phyloP scores from a whole-genome alignment of 2,888 invertebrate species.

The Crocallis elinguaria region DNA sequence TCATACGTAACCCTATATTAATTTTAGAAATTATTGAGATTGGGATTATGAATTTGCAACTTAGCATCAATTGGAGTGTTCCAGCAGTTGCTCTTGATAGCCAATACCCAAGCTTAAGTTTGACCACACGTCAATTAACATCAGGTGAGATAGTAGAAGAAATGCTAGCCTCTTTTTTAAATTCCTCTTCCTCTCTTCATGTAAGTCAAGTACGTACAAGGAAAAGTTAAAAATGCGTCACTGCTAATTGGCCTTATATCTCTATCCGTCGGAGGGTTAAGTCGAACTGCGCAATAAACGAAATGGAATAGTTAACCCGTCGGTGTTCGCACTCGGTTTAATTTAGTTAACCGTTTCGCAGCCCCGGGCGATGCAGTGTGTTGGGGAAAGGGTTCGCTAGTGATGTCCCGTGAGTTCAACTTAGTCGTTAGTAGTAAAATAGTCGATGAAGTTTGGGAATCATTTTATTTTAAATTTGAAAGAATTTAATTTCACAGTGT shows the following conservation, averaged over 20 bases:
- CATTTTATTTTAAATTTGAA: too few relatives aligned
- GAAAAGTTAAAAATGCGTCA: conserved; percentile 55
- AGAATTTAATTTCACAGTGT: too few relatives aligned
- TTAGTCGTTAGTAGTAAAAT: conserved; percentile 3
- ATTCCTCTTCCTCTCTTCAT: background rate
- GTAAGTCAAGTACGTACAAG: background rate
- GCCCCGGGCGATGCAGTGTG: conserved; percentile 61
- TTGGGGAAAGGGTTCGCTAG: conserved; percentile 75
- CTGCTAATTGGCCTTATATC: conserved; percentile 80
- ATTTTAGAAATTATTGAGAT: too few relatives aligned
- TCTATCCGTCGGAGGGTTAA: conserved; percentile 80
- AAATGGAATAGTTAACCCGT: conserved; percentile 84
- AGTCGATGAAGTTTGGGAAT: too few relatives aligned
- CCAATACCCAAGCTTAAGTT: too few relatives aligned
- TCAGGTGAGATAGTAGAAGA: too few relatives aligned
- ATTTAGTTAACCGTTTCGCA: conserved; percentile 83
- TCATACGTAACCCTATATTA: too few relatives aligned
- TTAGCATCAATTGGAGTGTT: too few relatives aligned
- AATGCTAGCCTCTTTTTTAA: background rate
- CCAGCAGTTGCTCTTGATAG: too few relatives aligned
- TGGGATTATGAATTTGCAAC: too few relatives aligned
- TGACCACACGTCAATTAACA: too few relatives aligned
- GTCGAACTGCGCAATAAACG: conserved; percentile 79
- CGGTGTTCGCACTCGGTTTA: conserved; percentile 84
- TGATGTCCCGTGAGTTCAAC: conserved; percentile 47